Conservation (phyloP, 2,113 vertebrate genomes). For the Uria lomvia region DNA sequence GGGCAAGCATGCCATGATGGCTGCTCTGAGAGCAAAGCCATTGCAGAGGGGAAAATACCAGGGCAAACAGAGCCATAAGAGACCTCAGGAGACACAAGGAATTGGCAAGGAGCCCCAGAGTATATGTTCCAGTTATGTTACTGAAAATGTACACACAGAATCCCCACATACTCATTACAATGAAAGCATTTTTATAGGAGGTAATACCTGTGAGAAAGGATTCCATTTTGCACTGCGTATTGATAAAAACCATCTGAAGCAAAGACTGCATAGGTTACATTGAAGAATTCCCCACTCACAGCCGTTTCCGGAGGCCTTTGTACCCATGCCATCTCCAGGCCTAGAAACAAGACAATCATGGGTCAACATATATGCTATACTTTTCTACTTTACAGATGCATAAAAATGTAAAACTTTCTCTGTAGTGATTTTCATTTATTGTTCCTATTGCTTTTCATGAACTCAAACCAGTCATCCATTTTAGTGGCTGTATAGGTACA, state of each 20-base stretch:
- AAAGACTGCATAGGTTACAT: slow-evolving; percentile 75
- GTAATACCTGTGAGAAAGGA: slow-evolving; percentile 76
- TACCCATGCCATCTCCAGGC: slow-evolving; percentile 87
- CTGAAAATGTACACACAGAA: neutral
- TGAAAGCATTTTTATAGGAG: neutral
- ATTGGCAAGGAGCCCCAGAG: neutral
- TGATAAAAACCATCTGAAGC: slow-evolving; percentile 79
- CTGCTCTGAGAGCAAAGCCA: neutral
- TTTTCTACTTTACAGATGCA: neutral
- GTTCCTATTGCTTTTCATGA: neutral
- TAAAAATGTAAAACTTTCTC: neutral
- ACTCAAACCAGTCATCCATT: neutral
- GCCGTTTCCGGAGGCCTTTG: slow-evolving; percentile 78
- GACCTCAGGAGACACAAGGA: neutral
- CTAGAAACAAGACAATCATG: slow-evolving; percentile 59
- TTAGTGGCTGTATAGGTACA: neutral
- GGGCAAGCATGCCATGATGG: neutral
- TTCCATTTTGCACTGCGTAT: slow-evolving; percentile 77
- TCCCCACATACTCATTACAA: neutral
- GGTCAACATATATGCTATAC: neutral
- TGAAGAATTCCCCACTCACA: slow-evolving; percentile 78
- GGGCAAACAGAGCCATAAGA: neutral
- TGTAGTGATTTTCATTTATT: neutral
- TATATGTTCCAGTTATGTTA: neutral
- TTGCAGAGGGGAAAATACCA: neutral